These are phyloP conservation scores for Trachelus stipa DNA, from an alignment of 2,888 invertebrate genomes.

Conservation along the genomic window DNA sequence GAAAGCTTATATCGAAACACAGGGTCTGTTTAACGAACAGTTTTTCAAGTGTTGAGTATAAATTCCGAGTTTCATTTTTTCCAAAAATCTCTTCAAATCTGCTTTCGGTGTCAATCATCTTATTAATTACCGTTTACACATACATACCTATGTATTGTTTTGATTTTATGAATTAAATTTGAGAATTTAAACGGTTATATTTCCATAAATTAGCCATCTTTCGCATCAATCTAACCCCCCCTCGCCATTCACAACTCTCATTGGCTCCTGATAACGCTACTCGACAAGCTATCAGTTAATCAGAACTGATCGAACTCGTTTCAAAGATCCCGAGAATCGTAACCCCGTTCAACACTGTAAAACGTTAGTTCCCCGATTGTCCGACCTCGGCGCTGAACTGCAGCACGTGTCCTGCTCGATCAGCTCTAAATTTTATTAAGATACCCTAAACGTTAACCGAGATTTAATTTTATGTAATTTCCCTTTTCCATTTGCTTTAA, in stretches of 20 bases:
- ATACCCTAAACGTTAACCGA: not conserved
- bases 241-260: no score
- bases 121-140: not conserved
- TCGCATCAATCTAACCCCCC: not conserved
- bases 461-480: not conserved
- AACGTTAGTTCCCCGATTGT: not conserved
- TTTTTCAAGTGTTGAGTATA: not conserved
- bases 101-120: not conserved
- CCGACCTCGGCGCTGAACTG: not conserved
- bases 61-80: not conserved
- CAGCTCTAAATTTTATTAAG: not conserved
- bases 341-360: not conserved
- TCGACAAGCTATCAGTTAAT: not conserved
- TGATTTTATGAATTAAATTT: not conserved
- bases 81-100: not conserved
- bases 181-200: no score
- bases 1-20: no score
- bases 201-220: not conserved
- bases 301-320: not conserved
- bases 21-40: not conserved
- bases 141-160: not conserved
- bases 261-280: no score
- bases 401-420: not conserved
- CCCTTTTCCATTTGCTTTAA: not conserved
- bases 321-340: not conserved